These are phyloP conservation scores for Microplitis demolitor DNA, from an alignment of 1,140 invertebrate species.

Conservation along the genomic window DNA sequence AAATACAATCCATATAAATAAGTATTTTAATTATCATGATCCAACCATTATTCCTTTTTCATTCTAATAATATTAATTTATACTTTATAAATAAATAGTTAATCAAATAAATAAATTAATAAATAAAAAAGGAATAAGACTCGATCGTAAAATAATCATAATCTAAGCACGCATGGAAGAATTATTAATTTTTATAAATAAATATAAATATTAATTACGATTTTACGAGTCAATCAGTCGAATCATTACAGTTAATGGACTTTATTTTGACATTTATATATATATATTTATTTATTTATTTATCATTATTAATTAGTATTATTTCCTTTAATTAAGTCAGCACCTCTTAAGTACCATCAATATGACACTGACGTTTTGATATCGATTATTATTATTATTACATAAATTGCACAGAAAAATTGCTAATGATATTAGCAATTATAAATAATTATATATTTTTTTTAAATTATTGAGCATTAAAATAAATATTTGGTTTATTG, in stretches of 20 bases:
- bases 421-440: background rate
- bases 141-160: background rate
- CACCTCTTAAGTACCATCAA: constrained; percentile 41
- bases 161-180: background rate
- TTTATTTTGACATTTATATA: too few relatives aligned
- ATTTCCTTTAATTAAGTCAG: constrained; percentile 1
- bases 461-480: constrained; percentile 2
- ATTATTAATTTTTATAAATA: too few relatives aligned
- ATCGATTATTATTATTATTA: constrained; percentile 37
- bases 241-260: too few relatives aligned
- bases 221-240: too few relatives aligned
- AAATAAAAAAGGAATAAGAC: constrained; percentile 4
- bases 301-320: background rate
- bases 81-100: background rate
- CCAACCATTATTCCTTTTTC: background rate
- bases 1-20: constrained; percentile 24
- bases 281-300: too few relatives aligned
- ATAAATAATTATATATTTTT: background rate
- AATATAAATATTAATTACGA: too few relatives aligned
- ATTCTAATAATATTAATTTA: constrained; percentile 3
- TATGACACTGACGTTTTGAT: constrained; percentile 44
- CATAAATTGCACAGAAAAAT: constrained; percentile 37
- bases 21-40: background rate
- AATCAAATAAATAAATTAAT: background rate
- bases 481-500: background rate